Base-by-base conservation (phyloP, 2,797 vertebrate species). In the Manis pentadactyla region DNA sequence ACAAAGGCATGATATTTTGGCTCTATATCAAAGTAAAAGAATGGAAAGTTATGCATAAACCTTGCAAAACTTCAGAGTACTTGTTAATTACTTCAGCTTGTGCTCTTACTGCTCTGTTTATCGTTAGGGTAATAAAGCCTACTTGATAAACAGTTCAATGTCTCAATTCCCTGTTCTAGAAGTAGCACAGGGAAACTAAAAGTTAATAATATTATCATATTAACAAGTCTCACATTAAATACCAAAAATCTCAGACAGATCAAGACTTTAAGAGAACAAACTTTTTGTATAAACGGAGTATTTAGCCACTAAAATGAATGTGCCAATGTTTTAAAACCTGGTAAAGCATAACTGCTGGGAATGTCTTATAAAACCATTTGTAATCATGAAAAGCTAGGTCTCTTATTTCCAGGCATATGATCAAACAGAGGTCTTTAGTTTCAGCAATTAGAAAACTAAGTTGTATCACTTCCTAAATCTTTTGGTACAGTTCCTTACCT, bases 401-500 rank as follows among this genome's bases (percentile, higher is more conserved):
- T 93, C 23, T 82, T 88, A 94, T 81, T 85, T 93, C 51, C 31
- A 89, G 27, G 27, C 1, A 69, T 51, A 93, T 81, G 37, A 89
- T 78, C 37, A 69, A 85, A 84, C 3, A 46, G 29, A 95, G 37
- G 14, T 59, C 37, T 42, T 75, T 93, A 85, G 18, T 55, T 87
- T 15, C 17, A 92, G 14, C 37, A 89, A 53, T 34, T 46, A 81
- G 4, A 46, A 68, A 73, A 66, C 7, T n/a, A 87, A 93, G 2
- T n/a, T 59, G 6, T 49, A 82, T 68, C 53, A 92, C 37, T 94
- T 95, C 25, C 61, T 96, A 85, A 89, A 49, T 77, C 21, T 91
- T 3, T 15, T 9, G 13, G 4, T 81, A 79, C 3, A n/a, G 12
- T 11, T 69, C 15, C 19, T 98, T 98, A 99, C 99, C 99, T 98